Base-by-base conservation (phyloP, 2,113 vertebrate genomes). In the Takifugu flavidus region DNA sequence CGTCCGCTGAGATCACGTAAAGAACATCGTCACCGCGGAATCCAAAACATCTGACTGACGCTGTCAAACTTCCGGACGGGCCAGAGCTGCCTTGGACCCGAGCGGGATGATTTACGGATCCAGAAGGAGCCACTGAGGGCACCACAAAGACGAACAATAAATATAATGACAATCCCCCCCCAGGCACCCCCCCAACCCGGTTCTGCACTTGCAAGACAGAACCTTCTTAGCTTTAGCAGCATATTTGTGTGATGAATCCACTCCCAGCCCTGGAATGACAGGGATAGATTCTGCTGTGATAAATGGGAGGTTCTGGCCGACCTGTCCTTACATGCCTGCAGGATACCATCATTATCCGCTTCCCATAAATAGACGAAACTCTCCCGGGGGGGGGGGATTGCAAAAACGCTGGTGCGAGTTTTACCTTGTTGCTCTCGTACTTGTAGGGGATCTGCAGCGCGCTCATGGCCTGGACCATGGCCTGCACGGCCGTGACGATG, bases 401-500 rank as follows among this genome's bases (percentile, higher is more conserved):
- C 70, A 59, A 3, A 87, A 86, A 77, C 75, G 49, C 51, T 31
- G 1, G 1, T 0, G 55, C 28, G 4, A 8, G 49, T 26, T 34
- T 11, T 89, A 98, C 96, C 94, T 96, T 91, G 78, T 96, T 98
- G 80, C 92, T 79, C 61, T 95, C 93, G 55, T 92, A 91, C 82
- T 92, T 95, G 91, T 98, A 98, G 8, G 92, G 92, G 79, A 98
- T 98, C 87, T 94, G 93, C 72, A 98, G 91, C 0, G 92, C 91
- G 56, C 91, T 93, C 96, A 96, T 98, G 62, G 96, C 96, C 74
- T 91, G 93, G 84, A 97, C 93, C 95, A 98, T 98, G 74, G 96
- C 89, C 89, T 98, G 96, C 93, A 96, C 92, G 74, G 96, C 93
- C 14, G 94, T 98, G 88, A 98, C 94, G 89, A 98, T 96, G 91